A percentile compares a stretch with the other conserved stretches of the same genome.
Evolutionary conservation across 2,797 vertebrate genomes (phyloP).

Genomic region (Acrossocheilus wenchowensis): DNA sequence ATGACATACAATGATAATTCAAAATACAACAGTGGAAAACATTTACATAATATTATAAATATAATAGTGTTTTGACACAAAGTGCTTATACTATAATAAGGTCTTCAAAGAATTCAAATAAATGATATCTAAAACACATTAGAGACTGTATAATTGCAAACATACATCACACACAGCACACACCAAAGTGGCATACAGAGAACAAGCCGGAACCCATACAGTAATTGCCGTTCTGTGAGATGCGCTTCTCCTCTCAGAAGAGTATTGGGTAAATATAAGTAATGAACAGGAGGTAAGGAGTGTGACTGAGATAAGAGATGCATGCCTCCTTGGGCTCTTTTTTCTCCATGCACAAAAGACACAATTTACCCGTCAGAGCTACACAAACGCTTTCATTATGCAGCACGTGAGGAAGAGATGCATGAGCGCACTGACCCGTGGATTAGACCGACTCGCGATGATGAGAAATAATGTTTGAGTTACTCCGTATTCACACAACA

Average conservation of each 20-base stretch:
- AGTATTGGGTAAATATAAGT: conserved; percentile 40
- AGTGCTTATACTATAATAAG: not conserved
- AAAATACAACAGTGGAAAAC: not conserved
- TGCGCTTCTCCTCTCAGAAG: not conserved
- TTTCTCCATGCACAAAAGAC: conserved; percentile 42
- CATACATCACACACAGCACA: conserved; percentile 15
- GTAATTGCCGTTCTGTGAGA: not conserved
- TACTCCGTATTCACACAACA: conserved; percentile 25
- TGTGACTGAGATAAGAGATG: conserved; percentile 43
- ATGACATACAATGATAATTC: not conserved
- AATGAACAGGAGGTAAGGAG: conserved; percentile 49
- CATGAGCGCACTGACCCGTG: conserved; percentile 51
- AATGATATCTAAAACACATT: conserved; percentile 23
- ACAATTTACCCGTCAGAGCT: conserved; percentile 46
- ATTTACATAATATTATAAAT: not conserved
- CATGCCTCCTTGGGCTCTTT: conserved; percentile 31
- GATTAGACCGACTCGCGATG: conserved; percentile 24
- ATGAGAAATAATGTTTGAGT: conserved; percentile 48
- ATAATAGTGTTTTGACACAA: conserved; percentile 1
- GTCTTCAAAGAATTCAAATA: not conserved
- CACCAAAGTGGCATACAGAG: not conserved
- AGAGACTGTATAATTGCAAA: conserved; percentile 22
- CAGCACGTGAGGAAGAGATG: conserved; percentile 40
- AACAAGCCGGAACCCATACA: conserved; percentile 12
- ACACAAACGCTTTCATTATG: conserved; percentile 63